phyloP scores from a whole-genome alignment of 2,888 invertebrate species.

The Xestia c-nigrum region DNA sequence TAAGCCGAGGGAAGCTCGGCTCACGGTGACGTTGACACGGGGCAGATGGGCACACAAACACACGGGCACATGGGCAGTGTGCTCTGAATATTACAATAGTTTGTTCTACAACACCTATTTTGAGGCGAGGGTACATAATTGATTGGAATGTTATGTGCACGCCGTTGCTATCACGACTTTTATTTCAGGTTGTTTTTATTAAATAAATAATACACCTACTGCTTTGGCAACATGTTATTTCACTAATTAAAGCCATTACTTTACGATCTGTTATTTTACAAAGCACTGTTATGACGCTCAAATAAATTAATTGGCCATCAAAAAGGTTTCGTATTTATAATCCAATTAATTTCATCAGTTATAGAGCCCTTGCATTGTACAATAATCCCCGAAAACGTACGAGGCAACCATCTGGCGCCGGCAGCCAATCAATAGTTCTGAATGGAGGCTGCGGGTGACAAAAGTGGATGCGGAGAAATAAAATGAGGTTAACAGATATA shows the following conservation, averaged over 20 bases:
- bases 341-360: slow-evolving; percentile 32
- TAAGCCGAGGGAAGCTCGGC: slow-evolving; percentile 44
- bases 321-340: slow-evolving; percentile 29
- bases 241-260: neutral
- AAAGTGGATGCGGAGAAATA: slow-evolving; percentile 35
- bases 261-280: slow-evolving; percentile 9
- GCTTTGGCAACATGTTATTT: neutral
- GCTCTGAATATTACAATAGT: slow-evolving; percentile 70
- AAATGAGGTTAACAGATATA: slow-evolving; percentile 34
- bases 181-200: slow-evolving; percentile 27
- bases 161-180: slow-evolving; percentile 46
- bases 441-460: slow-evolving; percentile 45
- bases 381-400: slow-evolving; percentile 32
- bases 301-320: slow-evolving; percentile 24
- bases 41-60: slow-evolving; percentile 52
- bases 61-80: slow-evolving; percentile 54
- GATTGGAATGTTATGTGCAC: slow-evolving; percentile 61
- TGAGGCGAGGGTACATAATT: slow-evolving; percentile 71
- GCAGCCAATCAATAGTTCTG: slow-evolving; percentile 48
- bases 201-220: neutral
- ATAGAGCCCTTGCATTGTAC: slow-evolving; percentile 17
- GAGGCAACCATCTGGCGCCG: slow-evolving; percentile 44
- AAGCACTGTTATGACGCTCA: neutral
- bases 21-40: slow-evolving; percentile 61
- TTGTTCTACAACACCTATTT: slow-evolving; percentile 63